Evolutionary conservation across 2,888 invertebrate species (phyloP).

Genomic region (Schizotus pectinicornis): DNA sequence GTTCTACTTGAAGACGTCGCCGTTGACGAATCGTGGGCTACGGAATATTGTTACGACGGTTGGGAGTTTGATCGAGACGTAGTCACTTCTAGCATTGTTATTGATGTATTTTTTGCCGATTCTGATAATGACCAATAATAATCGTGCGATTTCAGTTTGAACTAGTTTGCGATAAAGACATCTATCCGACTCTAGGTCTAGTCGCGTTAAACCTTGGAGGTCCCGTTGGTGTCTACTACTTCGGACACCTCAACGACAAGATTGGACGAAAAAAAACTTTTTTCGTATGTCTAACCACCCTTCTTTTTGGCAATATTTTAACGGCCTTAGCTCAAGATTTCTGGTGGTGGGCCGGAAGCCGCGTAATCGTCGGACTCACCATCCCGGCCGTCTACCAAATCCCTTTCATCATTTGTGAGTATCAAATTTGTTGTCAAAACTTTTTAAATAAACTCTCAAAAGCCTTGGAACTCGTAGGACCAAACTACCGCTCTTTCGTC

Average conservation of each 20-base stretch:
- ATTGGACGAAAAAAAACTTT: constrained; percentile 86
- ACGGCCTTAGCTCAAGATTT: constrained; percentile 81
- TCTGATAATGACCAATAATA: constrained; percentile 16
- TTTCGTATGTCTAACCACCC: constrained; percentile 82
- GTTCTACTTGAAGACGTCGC: constrained; percentile 53
- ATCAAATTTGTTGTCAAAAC: constrained; percentile 14
- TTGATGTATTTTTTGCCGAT: constrained; percentile 70
- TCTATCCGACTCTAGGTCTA: constrained; percentile 86
- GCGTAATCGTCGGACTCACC: constrained; percentile 85
- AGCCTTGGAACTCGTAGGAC: constrained; percentile 91
- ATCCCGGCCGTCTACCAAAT: constrained; percentile 94
- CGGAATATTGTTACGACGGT: constrained; percentile 74
- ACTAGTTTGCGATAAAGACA: constrained; percentile 84
- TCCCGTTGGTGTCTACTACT: constrained; percentile 87
- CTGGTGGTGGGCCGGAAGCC: constrained; percentile 82
- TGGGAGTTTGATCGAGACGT: constrained; percentile 80
- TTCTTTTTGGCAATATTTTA: constrained; percentile 78
- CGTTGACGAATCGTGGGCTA: constrained; percentile 67
- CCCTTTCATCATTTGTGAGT: constrained; percentile 92
- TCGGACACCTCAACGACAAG: constrained; percentile 86
- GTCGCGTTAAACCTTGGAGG: constrained; percentile 88
- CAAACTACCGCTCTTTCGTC: constrained; percentile 88
- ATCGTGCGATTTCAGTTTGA: constrained; percentile 70
- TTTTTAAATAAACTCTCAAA: constrained; percentile 47
- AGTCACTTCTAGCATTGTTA: constrained; percentile 76